Conservation (phyloP, 2,113 vertebrate genomes). For the Siniperca chuatsi region DNA sequence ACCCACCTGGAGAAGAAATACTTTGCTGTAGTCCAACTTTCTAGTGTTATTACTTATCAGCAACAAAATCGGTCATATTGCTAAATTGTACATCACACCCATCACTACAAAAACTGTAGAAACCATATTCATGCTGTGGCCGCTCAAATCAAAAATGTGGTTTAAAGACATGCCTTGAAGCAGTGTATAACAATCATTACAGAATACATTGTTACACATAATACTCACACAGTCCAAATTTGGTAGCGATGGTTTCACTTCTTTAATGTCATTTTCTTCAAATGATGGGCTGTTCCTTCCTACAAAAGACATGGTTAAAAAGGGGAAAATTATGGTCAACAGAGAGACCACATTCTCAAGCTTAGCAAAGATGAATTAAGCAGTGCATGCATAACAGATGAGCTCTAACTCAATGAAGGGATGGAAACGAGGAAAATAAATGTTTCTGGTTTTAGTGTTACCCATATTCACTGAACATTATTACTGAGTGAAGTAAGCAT, state of each 20-base stretch:
- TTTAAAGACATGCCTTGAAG: not conserved
- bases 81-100: too few relatives aligned
- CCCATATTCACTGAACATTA: not conserved
- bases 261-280: not conserved
- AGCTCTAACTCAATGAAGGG: not conserved
- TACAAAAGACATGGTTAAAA: not conserved
- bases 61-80: not conserved
- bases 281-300: not conserved
- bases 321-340: not conserved
- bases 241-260: conserved; percentile 1
- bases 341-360: not conserved
- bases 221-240: conserved; percentile 8
- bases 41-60: not conserved
- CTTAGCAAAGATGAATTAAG: not conserved
- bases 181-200: not conserved
- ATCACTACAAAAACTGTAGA: not conserved
- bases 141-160: not conserved
- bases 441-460: not conserved
- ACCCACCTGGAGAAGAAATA: not conserved
- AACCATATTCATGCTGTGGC: not conserved
- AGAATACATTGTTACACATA: not conserved
- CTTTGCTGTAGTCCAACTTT: not conserved
- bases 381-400: not conserved
- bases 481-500: not conserved
- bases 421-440: not conserved